Conservation (phyloP, 2,888 invertebrate genomes). For the Amorpha juglandis region DNA sequence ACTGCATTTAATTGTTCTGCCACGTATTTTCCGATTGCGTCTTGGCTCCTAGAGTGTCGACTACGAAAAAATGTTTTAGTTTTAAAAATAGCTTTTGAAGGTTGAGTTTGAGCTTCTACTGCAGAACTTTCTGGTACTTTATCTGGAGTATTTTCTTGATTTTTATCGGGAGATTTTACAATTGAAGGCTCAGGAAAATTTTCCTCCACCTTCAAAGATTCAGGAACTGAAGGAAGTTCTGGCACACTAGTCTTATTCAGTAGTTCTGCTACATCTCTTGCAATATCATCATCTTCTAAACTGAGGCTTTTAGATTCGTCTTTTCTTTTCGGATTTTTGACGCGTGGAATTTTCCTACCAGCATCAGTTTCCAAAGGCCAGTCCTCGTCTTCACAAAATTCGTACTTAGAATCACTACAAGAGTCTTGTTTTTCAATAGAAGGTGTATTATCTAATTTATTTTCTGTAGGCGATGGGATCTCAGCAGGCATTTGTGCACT, state of each 20-base stretch:
- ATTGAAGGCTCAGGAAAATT: slow-evolving; percentile 84
- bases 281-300: slow-evolving; percentile 76
- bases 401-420: slow-evolving; percentile 88
- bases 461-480: slow-evolving; percentile 52
- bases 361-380: slow-evolving; percentile 81
- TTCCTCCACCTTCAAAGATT: slow-evolving; percentile 80
- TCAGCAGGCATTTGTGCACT: slow-evolving; percentile 55
- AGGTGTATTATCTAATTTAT: slow-evolving; percentile 51
- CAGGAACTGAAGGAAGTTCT: slow-evolving; percentile 81
- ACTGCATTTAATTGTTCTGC: slow-evolving; percentile 79
- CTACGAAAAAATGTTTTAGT: slow-evolving; percentile 84
- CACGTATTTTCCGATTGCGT: slow-evolving; percentile 81
- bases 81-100: slow-evolving; percentile 79
- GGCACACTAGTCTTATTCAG: slow-evolving; percentile 86
- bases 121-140: slow-evolving; percentile 50
- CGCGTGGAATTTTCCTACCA: slow-evolving; percentile 87
- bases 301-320: slow-evolving; percentile 72
- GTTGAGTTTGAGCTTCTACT: slow-evolving; percentile 54
- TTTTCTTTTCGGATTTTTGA: slow-evolving; percentile 76
- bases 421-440: slow-evolving; percentile 71
- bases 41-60: slow-evolving; percentile 81
- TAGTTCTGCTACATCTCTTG: slow-evolving; percentile 85
- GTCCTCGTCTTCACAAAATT: slow-evolving; percentile 90
- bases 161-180: slow-evolving; percentile 79
- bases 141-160: slow-evolving; percentile 49